Conservation (phyloP, 1,140 invertebrate genomes). For the Matsumurasca onukii region DNA sequence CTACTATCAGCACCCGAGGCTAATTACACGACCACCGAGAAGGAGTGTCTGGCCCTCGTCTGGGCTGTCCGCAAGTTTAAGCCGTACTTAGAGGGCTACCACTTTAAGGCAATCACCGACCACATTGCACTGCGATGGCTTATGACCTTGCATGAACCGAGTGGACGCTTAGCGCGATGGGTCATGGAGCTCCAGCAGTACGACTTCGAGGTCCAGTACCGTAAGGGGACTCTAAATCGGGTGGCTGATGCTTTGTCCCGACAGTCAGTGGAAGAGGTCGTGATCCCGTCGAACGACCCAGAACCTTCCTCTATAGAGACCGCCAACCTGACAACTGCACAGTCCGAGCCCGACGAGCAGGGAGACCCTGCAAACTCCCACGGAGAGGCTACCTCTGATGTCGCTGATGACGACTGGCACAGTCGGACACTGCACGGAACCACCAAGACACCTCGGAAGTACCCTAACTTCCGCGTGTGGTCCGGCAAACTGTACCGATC, state of each 20-base stretch:
- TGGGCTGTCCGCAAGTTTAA: conserved; percentile 45
- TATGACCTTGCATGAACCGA: too few relatives aligned
- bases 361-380: not conserved
- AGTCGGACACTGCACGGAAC: not conserved
- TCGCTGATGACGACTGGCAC: not conserved
- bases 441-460: not conserved
- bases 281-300: too few relatives aligned
- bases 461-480: not conserved
- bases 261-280: too few relatives aligned
- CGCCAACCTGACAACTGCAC: not conserved
- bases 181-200: conserved; percentile 43
- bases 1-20: conserved; percentile 43
- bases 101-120: conserved; percentile 49
- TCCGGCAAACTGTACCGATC: not conserved
- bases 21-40: conserved; percentile 47
- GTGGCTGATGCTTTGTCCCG: conserved; percentile 48
- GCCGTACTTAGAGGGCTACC: conserved; percentile 46
- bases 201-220: conserved; percentile 45
- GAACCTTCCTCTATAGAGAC: too few relatives aligned
- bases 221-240: conserved; percentile 43
- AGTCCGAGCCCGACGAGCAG: not conserved
- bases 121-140: too few relatives aligned
- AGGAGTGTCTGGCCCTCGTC: conserved; percentile 49
- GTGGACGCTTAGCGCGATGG: too few relatives aligned
- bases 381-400: not conserved